Conservation (phyloP, 2,113 vertebrate genomes). For the Lasiurus cinereus region DNA sequence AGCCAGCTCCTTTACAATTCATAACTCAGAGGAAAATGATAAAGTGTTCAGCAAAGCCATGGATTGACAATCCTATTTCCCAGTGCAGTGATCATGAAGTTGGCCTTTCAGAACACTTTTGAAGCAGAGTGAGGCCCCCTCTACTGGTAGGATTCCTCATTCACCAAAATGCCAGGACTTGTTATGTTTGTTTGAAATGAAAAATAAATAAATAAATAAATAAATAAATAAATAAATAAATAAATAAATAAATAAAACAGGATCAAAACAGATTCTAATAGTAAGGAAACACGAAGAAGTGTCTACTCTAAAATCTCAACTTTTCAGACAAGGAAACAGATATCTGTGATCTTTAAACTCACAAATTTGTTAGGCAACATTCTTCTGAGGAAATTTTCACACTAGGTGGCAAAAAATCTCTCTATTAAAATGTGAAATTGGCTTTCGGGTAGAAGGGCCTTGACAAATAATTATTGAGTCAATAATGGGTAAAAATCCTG, state of each 20-base stretch:
- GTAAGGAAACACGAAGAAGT: not conserved
- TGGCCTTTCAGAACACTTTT: not conserved
- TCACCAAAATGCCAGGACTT: not conserved
- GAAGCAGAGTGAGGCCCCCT: constrained; percentile 53
- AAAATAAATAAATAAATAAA: not conserved
- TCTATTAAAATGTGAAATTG: not conserved
- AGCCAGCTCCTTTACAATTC: not conserved
- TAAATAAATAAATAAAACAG: not conserved
- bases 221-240: no score
- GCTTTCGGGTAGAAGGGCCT: constrained; percentile 16
- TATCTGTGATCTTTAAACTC: not conserved
- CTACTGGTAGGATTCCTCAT: constrained; percentile 63
- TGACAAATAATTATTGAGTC: not conserved
- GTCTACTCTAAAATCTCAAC: not conserved
- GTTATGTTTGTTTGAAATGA: not conserved
- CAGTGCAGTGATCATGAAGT: not conserved
- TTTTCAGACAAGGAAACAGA: constrained; percentile 28
- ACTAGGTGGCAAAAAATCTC: not conserved
- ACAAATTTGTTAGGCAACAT: not conserved
- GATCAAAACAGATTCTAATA: not conserved
- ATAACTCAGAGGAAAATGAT: not conserved
- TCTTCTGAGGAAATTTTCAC: not conserved
- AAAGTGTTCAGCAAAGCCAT: not conserved
- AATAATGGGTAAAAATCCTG: not conserved
- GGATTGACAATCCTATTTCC: not conserved